Base-by-base conservation (phyloP, 2,113 vertebrate species). In the Telmatochromis sp. region DNA sequence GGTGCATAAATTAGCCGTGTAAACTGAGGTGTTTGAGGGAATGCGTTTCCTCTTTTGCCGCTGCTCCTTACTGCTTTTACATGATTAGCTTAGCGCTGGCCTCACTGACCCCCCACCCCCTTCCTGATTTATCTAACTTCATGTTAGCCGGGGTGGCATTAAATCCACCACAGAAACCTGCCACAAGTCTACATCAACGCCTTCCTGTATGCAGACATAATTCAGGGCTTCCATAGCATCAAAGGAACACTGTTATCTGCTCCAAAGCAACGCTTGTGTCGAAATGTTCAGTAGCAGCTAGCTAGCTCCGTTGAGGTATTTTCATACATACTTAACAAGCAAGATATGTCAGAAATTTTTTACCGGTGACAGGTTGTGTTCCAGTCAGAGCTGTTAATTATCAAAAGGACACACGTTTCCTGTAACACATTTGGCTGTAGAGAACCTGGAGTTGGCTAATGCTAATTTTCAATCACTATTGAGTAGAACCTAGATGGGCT, bases 61-160 rank as follows among this genome's bases (percentile, higher is more conserved):
- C 81, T 57, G 84, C 86, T 17, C 9, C 47, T 80, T 11, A 1
- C 60, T 82, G 88, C 87, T 57, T 58, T 23, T 7, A 17, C 63
- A 68, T 2, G 45, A 78, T 60, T 95, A 93, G 92, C 93, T 92
- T 92, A 94, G 91, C 93, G 63, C 13, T 93, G 91, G 93, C 91
- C 91, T 91, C 83, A 68, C 21, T 19, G 2, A 11, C 80, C 84
- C 53, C 78, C 81, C 80, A 4, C 26, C 70, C 60, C 60, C 78
- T 68, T 73, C 54, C 81, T 60, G 80, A 33, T 8, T 73, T 3
- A 55, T 37, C 49, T 57, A 21, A 53, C n/a, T 82, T 7, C 4
- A 11, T 37, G 83, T 83, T 79, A 58, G 58, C 58, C 47, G 26
- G 31, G 23, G 49, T 65, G 81, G 53, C 1, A 4, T 11, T 26